Base-by-base conservation (phyloP, 2,797 vertebrate genomes). In the Glossophaga mutica region DNA sequence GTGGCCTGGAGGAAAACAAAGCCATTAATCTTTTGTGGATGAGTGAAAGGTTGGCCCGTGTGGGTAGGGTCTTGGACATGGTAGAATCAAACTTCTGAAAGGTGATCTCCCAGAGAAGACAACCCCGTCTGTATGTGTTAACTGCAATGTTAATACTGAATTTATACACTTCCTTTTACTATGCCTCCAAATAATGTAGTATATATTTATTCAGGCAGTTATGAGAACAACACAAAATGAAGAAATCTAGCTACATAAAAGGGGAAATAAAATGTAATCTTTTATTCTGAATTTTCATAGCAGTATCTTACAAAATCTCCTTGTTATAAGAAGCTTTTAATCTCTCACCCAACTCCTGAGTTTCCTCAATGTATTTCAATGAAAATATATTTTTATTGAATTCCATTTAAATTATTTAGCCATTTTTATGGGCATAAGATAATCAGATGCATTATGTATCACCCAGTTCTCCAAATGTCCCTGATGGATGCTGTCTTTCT, bases 331-430 rank as follows among this genome's bases (percentile, higher is more conserved):
- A 98, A 97, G 92, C 57, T 97, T 98, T 98, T 98, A 98, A 97
- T 98, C 92, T 96, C 97, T 98, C 96, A 98, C 46, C 83, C 73
- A 97, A 52, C 94, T 94, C 52, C 3, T 74, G 97, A 98, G 57
- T 52, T 97, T 96, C 67, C 91, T 57, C 55, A 57, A 24, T 57
- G 55, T 26, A 57, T 57, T 57, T 57, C 96, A 96, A 81, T 97
- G 96, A 98, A 98, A 98, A 97, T 95, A 92, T 57, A 97, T 95
- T 98, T 97, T 98, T 97, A 98, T 96, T 97, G 97, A 97, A 98
- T 95, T 97, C 29, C 74, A 97, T 97, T 98, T 98, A 97, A 98
- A 98, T 98, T 98, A 98, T 98, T 98, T 98, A 97, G 94, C 96
- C 34, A 37, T 97, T 98, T 98, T 98, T 98, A 97, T 98, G 94